phyloP scores from a whole-genome alignment of 1,140 invertebrate species.

The Ceratina australensis region DNA sequence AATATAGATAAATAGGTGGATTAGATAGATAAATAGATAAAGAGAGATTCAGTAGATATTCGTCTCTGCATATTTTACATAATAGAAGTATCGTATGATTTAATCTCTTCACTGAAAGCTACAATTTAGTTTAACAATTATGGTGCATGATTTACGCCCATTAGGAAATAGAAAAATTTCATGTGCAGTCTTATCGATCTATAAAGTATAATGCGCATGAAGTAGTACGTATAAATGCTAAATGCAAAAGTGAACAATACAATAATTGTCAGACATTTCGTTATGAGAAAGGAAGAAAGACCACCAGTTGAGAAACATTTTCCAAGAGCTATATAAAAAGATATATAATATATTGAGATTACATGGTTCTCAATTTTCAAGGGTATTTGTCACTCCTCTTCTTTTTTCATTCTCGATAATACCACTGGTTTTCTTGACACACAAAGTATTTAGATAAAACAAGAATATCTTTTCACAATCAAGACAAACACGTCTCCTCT shows the following conservation, averaged over 20 bases:
- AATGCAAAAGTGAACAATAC: constrained; percentile 51
- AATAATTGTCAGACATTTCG: constrained; percentile 39
- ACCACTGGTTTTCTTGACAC: constrained; percentile 18
- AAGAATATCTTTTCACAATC: constrained; percentile 24
- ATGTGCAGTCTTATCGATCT: constrained; percentile 14
- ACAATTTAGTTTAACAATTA: constrained; percentile 15
- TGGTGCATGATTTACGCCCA: background rate
- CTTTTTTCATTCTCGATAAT: constrained; percentile 22
- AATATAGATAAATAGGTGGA: too few relatives aligned
- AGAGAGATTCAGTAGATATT: too few relatives aligned
- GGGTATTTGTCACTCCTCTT: background rate
- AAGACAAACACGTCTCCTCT: constrained; percentile 32
- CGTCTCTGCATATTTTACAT: constrained; percentile 23
- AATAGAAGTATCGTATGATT: constrained; percentile 15
- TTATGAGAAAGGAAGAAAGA: constrained; percentile 38
- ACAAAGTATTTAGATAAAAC: constrained; percentile 12
- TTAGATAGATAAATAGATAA: too few relatives aligned
- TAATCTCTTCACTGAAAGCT: constrained; percentile 13
- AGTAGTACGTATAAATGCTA: constrained; percentile 25
- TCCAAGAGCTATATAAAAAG: constrained; percentile 27
- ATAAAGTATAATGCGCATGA: constrained; percentile 26
- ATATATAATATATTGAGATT: background rate
- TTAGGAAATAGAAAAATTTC: constrained; percentile 12
- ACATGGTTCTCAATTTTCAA: constrained; percentile 19
- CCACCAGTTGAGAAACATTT: constrained; percentile 32